Percentiles rank a stretch among this genome's conserved stretches.
These are phyloP conservation scores for Ericerus pela DNA, from an alignment of 1,140 invertebrate genomes.

Conservation along the genomic window DNA sequence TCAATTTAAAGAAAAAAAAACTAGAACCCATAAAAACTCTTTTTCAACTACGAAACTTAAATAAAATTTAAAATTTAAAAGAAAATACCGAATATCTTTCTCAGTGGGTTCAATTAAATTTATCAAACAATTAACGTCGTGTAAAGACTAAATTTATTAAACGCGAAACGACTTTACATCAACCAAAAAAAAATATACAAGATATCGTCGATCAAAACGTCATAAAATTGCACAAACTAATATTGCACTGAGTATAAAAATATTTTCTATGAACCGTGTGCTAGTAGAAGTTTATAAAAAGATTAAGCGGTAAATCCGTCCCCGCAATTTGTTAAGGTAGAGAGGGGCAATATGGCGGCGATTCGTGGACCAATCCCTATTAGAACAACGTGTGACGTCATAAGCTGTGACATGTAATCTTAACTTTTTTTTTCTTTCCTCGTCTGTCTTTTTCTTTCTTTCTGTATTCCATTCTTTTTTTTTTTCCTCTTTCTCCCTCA, in stretches of 20 bases:
- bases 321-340: background rate
- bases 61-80: too few species aligned
- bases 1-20: too few species aligned
- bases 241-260: constrained; percentile 12
- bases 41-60: too few species aligned
- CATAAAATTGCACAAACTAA: constrained; percentile 12
- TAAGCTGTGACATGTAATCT: constrained; percentile 11
- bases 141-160: constrained; percentile 8
- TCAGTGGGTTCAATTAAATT: constrained; percentile 4
- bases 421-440: background rate
- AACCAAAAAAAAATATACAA: constrained; percentile 9
- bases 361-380: constrained; percentile 2
- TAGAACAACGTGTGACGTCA: constrained; percentile 9
- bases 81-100: too few species aligned
- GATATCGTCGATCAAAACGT: constrained; percentile 9
- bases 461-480: too few species aligned
- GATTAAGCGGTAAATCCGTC: constrained; percentile 10
- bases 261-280: constrained; percentile 10
- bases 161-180: constrained; percentile 10
- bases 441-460: too few species aligned
- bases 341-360: constrained; percentile 2
- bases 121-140: constrained; percentile 7
- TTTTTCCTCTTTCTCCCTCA: too few species aligned
- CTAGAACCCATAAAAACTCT: too few species aligned
- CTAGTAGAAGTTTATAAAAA: constrained; percentile 7